These are phyloP conservation scores for Drosophila melanosoma DNA, from an alignment of 2,888 invertebrate species.

Conservation along the genomic window DNA sequence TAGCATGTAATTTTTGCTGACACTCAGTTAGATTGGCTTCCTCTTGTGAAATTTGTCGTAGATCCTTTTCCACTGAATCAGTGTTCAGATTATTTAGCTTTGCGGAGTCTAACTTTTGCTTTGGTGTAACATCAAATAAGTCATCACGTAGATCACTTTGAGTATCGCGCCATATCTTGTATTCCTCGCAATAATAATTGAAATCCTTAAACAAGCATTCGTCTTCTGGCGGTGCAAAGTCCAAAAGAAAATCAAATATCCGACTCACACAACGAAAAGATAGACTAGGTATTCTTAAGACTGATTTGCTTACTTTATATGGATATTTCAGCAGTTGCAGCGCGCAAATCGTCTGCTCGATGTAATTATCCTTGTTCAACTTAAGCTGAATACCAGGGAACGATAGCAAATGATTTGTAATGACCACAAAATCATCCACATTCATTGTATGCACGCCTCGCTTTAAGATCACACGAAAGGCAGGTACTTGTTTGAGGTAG, in stretches of 20 bases:
- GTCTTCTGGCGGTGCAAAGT: conserved; percentile 23
- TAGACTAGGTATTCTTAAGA: conserved; percentile 44
- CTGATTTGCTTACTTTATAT: conserved; percentile 36
- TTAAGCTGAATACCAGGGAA: conserved; percentile 10
- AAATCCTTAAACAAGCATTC: background rate
- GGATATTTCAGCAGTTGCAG: conserved; percentile 48
- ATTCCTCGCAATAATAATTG: conserved; percentile 5
- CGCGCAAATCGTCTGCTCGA: conserved; percentile 32
- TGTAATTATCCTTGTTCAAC: conserved; percentile 34
- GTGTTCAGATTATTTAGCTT: background rate
- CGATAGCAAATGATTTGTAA: conserved; percentile 41
- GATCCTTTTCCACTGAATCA: background rate
- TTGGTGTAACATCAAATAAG: too few species aligned
- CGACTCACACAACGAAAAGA: conserved; percentile 23
- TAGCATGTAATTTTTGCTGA: background rate
- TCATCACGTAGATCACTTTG: background rate
- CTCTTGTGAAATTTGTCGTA: background rate
- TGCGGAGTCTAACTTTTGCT: background rate
- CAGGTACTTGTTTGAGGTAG: conserved; percentile 16
- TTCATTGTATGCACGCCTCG: conserved; percentile 33
- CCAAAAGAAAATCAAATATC: conserved; percentile 55
- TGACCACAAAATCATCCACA: conserved; percentile 47
- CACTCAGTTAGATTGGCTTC: conserved; percentile 7
- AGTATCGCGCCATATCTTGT: background rate
- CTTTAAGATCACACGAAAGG: conserved; percentile 21